phyloP scores from a whole-genome alignment of 2,797 vertebrate species.

The Scolopax bukidnonensis region DNA sequence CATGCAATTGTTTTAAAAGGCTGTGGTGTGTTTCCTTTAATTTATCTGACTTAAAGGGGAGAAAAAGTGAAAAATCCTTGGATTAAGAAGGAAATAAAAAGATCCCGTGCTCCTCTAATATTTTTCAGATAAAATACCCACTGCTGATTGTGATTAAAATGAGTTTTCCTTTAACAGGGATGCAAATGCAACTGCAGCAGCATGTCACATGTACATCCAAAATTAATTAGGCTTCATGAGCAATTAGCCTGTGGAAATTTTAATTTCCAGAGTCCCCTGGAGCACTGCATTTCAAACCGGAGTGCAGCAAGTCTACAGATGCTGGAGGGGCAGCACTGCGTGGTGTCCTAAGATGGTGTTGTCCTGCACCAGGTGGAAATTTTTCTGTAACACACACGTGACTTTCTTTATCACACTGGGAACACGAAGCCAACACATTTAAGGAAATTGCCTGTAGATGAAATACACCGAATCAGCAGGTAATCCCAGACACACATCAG shows the following conservation, averaged over 20 bases:
- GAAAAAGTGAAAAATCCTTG: background rate
- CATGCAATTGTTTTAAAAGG: background rate
- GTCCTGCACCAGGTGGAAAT: background rate
- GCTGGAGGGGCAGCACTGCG: background rate
- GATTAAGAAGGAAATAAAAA: background rate
- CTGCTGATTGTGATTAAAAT: background rate
- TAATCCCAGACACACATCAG: background rate
- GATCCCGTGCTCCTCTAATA: background rate
- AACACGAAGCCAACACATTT: background rate
- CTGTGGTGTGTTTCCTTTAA: background rate
- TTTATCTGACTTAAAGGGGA: background rate
- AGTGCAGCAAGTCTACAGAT: background rate
- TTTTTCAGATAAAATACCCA: background rate
- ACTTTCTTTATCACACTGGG: background rate
- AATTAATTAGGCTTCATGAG: background rate
- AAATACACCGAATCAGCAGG: background rate
- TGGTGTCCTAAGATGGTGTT: background rate
- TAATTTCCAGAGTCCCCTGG: background rate
- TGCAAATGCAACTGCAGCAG: background rate
- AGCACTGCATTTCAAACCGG: background rate
- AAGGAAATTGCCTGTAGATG: background rate
- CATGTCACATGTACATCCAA: background rate
- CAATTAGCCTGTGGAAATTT: background rate
- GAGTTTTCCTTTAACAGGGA: background rate
- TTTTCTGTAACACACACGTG: accelerated